A percentile compares a stretch with the other conserved stretches of the same genome.
These are phyloP conservation scores for Leptinotarsa undecemlineata DNA, from an alignment of 1,140 invertebrate species.

Conservation along the genomic window DNA sequence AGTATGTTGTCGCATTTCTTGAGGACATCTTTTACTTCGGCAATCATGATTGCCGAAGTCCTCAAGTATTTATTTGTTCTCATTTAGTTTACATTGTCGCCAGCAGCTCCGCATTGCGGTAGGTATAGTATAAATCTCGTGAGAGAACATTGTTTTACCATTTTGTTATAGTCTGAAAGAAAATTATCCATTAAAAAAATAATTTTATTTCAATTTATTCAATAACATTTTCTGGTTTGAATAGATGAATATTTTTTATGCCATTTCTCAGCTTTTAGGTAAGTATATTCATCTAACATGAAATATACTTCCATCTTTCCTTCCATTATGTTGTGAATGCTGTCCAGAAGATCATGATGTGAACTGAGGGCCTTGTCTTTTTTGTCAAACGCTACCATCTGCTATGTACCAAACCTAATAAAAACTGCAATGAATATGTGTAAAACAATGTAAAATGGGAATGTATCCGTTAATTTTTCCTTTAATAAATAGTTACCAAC, in stretches of 20 bases:
- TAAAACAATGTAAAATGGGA: background rate
- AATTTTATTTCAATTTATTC: background rate
- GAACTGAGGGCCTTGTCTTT: constrained; percentile 61
- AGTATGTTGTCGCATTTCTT: too few relatives aligned
- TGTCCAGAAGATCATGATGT: constrained; percentile 63
- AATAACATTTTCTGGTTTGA: background rate
- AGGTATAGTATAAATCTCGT: too few relatives aligned
- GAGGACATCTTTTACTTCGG: too few relatives aligned
- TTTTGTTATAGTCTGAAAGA: background rate
- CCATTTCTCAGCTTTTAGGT: constrained; percentile 35
- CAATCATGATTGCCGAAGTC: too few relatives aligned
- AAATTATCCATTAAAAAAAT: background rate
- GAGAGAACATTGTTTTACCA: too few relatives aligned
- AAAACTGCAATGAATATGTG: constrained; percentile 34
- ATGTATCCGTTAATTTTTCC: background rate
- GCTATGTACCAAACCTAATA: constrained; percentile 65
- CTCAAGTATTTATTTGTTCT: too few relatives aligned
- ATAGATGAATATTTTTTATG: constrained; percentile 23
- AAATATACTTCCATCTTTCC: constrained; percentile 59
- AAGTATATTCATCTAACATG: constrained; percentile 53
- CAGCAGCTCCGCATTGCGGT: too few relatives aligned
- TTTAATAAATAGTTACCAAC: too few relatives aligned
- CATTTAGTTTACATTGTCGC: too few relatives aligned
- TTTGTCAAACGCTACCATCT: constrained; percentile 62
- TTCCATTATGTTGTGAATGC: constrained; percentile 61